Conservation (phyloP, 1,140 invertebrate species). For the Dendroctonus valens region DNA sequence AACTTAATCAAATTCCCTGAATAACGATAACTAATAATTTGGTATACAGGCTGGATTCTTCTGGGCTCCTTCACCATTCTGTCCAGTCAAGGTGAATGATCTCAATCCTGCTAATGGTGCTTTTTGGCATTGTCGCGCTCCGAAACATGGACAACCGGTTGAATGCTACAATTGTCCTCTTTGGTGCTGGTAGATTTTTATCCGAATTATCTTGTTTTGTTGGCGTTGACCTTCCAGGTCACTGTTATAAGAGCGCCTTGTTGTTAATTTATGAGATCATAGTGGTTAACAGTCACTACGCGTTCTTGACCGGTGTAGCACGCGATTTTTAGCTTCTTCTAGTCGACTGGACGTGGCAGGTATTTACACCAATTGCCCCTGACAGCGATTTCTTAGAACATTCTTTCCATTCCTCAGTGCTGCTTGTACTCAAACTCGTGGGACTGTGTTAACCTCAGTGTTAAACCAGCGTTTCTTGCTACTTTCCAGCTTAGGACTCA, state of each 20-base stretch:
- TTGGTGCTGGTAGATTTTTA: slow-evolving; percentile 2
- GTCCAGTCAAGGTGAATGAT: too few species aligned
- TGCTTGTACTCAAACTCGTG: not conserved
- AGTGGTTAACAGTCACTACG: not conserved
- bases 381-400: not conserved
- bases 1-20: too few species aligned
- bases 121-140: too few species aligned
- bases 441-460: not conserved
- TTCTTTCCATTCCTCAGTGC: not conserved
- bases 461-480: not conserved
- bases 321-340: too few species aligned
- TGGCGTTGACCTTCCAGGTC: slow-evolving; percentile 20
- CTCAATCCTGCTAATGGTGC: too few species aligned
- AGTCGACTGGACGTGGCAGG: too few species aligned
- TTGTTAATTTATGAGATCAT: slow-evolving; percentile 22
- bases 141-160: too few species aligned
- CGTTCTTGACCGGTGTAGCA: too few species aligned
- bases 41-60: too few species aligned
- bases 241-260: slow-evolving; percentile 13
- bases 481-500: not conserved
- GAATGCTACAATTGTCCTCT: too few species aligned
- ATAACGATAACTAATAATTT: too few species aligned
- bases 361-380: not conserved
- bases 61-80: too few species aligned
- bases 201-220: slow-evolving; percentile 12